Evolutionary conservation across 2,888 invertebrate species (phyloP).

Genomic region (Tenthredo mesomela): DNA sequence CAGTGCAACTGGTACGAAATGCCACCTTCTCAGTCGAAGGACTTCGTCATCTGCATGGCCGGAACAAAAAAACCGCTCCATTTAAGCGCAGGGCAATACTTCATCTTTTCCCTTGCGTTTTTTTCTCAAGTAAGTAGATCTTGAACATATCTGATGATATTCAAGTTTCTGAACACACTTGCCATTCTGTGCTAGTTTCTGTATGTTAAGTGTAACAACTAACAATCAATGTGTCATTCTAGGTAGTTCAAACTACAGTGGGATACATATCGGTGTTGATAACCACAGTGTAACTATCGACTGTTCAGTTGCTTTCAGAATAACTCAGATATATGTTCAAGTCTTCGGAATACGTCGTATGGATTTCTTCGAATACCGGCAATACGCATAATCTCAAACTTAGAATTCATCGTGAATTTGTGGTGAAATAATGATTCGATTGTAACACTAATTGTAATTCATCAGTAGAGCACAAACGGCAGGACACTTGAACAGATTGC

Average conservation of each 20-base stretch:
- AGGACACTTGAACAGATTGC: too few relatives aligned
- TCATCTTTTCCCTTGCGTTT: conserved; percentile 77
- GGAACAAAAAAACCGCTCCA: conserved; percentile 79
- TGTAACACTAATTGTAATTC: neutral
- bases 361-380: neutral
- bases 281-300: neutral
- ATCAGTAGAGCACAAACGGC: too few relatives aligned
- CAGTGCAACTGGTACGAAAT: conserved; percentile 81
- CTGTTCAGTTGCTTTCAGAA: neutral
- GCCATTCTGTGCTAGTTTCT: neutral
- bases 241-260: neutral
- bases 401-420: neutral
- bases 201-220: neutral
- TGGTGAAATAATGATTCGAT: neutral
- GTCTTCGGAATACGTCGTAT: neutral
- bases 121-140: conserved; percentile 63
- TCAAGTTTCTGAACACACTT: too few relatives aligned
- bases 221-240: neutral
- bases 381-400: neutral
- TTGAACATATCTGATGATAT: too few relatives aligned
- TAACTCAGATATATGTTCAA: neutral
- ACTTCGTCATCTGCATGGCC: conserved; percentile 79
- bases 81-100: conserved; percentile 80
- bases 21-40: conserved; percentile 75
- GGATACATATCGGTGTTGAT: neutral